These are phyloP conservation scores for Sphenopsis melanotis DNA, from an alignment of 2,797 vertebrate genomes.

Conservation along the genomic window DNA sequence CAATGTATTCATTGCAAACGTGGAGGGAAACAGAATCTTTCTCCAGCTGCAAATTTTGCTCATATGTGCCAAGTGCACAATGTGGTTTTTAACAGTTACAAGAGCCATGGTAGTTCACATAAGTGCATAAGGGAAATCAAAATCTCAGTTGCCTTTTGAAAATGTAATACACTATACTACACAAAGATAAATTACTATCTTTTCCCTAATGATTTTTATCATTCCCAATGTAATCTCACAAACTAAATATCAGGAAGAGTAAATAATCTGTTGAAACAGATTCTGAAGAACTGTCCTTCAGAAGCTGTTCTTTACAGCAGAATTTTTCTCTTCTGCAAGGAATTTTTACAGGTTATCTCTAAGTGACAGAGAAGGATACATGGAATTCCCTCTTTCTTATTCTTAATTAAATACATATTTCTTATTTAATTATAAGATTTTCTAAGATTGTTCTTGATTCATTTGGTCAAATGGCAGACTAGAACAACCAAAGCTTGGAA, in stretches of 20 bases:
- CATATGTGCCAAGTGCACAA: neutral
- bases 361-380: slow-evolving; percentile 35
- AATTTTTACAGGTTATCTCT: slow-evolving; percentile 48
- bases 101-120: neutral
- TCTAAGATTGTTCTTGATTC: slow-evolving; percentile 27
- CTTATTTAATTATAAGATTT: slow-evolving; percentile 64
- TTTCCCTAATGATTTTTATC: slow-evolving; percentile 40
- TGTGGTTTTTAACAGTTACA: neutral
- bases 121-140: neutral
- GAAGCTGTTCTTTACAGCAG: neutral
- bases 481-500: slow-evolving; percentile 31
- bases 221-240: slow-evolving; percentile 1
- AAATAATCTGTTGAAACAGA: slow-evolving; percentile 46
- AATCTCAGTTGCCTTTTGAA: neutral
- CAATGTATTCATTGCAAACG: neutral
- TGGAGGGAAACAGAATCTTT: neutral
- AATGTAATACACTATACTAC: neutral
- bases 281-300: slow-evolving; percentile 19
- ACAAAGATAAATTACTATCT: neutral
- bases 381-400: slow-evolving; percentile 26
- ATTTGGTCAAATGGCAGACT: slow-evolving; percentile 38
- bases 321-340: slow-evolving; percentile 37
- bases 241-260: slow-evolving; percentile 33
- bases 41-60: neutral
- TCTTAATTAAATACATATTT: slow-evolving; percentile 50